Evolutionary conservation across 2,113 vertebrate genomes (phyloP), one percentile per base, ranked within the genome.

Genomic region (Caretta caretta): DNA sequence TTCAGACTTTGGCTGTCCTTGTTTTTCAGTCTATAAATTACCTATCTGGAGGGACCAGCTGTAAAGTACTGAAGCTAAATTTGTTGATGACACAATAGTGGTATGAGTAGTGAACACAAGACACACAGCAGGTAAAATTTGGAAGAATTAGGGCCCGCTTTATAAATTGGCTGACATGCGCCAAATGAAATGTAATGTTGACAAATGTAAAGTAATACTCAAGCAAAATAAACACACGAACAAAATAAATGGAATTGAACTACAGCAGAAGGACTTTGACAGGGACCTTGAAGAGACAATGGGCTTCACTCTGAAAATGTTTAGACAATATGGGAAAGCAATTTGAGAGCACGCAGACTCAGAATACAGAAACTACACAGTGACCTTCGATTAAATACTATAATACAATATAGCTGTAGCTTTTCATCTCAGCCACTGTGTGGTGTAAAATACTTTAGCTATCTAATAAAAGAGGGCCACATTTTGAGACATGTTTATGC

Each of bases 1-100:
- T 91, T 91, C 80, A 93, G 87, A 57, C 90, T 92, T 95, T 50
- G 88, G 25, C 38, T 92, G 89, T 94, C 94, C 92, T 97, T 93
- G 90, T 86, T 96, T 96, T 89, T 97, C 94, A 79, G 79, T 96
- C 95, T 90, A 48, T 96, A 95, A 96, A 97, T 97, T 92, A 88
- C 88, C 56, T 82, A 80, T 76, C 90, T 88, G 24, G 91, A 84
- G 72, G 92, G 51, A 94, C 89, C 84, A 88, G 84, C 93, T 96
- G 86, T 96, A 94, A 80, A 0, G 0, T 80, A 38, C 69, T 84
- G 86, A 89, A 96, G 86, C 76, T 89, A 91, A 92, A 87, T 86
- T 86, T 86, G 84, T 86, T 86, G 50, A 86, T 84, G 82, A 59
- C 91, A 88, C 80, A 91, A 78, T 5, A 95, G 84, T 85, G 93